These are phyloP conservation scores for Nycticorax nycticorax DNA, from an alignment of 2,113 vertebrate species.

Conservation along the genomic window DNA sequence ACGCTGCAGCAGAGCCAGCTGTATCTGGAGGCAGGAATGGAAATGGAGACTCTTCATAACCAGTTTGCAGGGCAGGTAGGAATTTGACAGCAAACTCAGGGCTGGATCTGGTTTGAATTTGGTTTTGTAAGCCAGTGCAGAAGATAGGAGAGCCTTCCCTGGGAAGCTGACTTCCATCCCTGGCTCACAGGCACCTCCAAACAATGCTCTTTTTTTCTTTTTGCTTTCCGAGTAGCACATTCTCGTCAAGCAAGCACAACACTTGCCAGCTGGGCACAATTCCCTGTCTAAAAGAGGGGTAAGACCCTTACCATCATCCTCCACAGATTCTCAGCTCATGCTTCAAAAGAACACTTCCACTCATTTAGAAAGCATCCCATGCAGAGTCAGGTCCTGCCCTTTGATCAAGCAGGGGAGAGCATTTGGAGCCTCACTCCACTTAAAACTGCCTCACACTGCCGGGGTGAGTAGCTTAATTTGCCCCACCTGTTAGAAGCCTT, in stretches of 20 bases:
- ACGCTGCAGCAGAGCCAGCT: neutral
- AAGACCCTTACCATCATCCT: neutral
- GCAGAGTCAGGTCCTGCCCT: fast-evolving
- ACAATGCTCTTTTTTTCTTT: neutral
- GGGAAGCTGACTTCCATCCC: neutral
- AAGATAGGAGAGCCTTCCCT: neutral
- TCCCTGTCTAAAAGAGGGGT: neutral
- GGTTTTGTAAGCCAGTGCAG: neutral
- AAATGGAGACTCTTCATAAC: neutral
- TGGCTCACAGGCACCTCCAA: neutral
- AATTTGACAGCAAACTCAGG: neutral
- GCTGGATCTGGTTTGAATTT: neutral
- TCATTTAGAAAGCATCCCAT: neutral
- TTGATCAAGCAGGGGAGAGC: neutral
- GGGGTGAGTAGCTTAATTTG: neutral
- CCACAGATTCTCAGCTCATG: neutral
- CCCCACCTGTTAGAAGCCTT: neutral
- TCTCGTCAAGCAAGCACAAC: neutral
- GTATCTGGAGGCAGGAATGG: neutral
- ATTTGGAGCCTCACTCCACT: neutral
- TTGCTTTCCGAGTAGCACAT: neutral
- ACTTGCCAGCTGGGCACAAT: neutral
- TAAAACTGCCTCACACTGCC: neutral
- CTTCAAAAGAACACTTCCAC: neutral
- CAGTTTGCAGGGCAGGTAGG: neutral